These are phyloP conservation scores for Anguilla pacifica DNA, from an alignment of 2,797 vertebrate genomes.

Conservation along the genomic window DNA sequence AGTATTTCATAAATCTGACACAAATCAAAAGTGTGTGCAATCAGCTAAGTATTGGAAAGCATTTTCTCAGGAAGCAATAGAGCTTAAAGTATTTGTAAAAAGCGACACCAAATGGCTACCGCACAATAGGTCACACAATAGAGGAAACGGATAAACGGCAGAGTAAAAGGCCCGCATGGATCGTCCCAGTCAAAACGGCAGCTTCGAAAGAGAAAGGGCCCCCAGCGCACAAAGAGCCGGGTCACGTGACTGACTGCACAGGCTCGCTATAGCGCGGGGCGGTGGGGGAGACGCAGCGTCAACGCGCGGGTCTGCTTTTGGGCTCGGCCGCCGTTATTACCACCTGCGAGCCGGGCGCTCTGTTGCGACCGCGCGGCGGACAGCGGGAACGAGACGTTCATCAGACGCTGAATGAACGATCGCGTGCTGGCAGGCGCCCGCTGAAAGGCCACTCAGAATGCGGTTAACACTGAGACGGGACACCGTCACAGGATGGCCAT, in stretches of 20 bases:
- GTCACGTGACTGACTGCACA: neutral
- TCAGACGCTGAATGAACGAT: constrained; percentile 60
- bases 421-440: constrained; percentile 50
- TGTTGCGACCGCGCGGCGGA: constrained; percentile 49
- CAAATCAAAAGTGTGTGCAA: neutral
- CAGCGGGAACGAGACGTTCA: constrained; percentile 52
- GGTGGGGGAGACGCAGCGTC: neutral
- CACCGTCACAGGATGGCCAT: neutral
- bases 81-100: neutral
- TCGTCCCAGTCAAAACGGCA: neutral
- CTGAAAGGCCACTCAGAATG: constrained; percentile 56
- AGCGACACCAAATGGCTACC: neutral
- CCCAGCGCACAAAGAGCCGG: neutral
- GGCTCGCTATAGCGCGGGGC: neutral
- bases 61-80: neutral
- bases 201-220: neutral
- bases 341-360: constrained; percentile 33
- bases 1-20: neutral
- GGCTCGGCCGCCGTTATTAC: neutral
- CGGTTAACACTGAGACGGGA: constrained; percentile 39
- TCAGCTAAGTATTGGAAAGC: neutral
- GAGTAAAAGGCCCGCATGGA: neutral
- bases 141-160: neutral
- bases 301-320: neutral
- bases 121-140: neutral